phyloP scores from a whole-genome alignment of 2,888 invertebrate genomes.

The Drosophila sordidula region DNA sequence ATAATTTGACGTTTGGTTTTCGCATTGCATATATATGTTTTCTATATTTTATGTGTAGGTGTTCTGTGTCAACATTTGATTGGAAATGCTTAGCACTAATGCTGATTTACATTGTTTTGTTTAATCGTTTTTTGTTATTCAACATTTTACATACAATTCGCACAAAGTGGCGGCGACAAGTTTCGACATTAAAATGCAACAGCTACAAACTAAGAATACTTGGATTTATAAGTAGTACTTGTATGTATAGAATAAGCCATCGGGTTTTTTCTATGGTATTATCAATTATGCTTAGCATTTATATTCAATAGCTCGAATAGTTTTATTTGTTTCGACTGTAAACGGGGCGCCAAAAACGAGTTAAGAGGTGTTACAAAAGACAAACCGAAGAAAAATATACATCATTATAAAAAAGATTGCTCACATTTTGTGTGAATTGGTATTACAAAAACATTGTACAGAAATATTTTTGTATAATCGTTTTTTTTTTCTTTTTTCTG shows the following conservation, averaged over 20 bases:
- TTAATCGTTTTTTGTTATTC: not conserved
- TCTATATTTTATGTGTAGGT: not conserved
- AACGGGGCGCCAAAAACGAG: slow-evolving; percentile 61
- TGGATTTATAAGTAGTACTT: slow-evolving; percentile 50
- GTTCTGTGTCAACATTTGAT: slow-evolving; percentile 27
- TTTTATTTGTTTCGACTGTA: slow-evolving; percentile 47
- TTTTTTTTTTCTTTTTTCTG: slow-evolving; percentile 10
- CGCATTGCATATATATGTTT: slow-evolving; percentile 2
- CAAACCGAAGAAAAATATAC: slow-evolving; percentile 31
- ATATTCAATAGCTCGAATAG: slow-evolving; percentile 30
- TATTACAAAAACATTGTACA: slow-evolving; percentile 73
- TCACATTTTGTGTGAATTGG: slow-evolving; percentile 45
- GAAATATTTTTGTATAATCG: slow-evolving; percentile 44
- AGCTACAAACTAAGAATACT: slow-evolving; percentile 73
- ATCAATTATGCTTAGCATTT: slow-evolving; percentile 43
- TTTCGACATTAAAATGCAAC: slow-evolving; percentile 73
- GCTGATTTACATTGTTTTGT: slow-evolving; percentile 17
- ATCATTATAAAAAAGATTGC: slow-evolving; percentile 53
- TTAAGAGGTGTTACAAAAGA: slow-evolving; percentile 48
- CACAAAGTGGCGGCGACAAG: slow-evolving; percentile 19
- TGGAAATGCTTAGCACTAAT: slow-evolving; percentile 29
- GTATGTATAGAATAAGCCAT: slow-evolving; percentile 48
- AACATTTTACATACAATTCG: slow-evolving; percentile 28
- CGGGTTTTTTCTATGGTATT: slow-evolving; percentile 13
- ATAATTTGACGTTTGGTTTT: slow-evolving; percentile 50